Base-by-base conservation (phyloP, 2,797 vertebrate species). In the Cygnus olor region DNA sequence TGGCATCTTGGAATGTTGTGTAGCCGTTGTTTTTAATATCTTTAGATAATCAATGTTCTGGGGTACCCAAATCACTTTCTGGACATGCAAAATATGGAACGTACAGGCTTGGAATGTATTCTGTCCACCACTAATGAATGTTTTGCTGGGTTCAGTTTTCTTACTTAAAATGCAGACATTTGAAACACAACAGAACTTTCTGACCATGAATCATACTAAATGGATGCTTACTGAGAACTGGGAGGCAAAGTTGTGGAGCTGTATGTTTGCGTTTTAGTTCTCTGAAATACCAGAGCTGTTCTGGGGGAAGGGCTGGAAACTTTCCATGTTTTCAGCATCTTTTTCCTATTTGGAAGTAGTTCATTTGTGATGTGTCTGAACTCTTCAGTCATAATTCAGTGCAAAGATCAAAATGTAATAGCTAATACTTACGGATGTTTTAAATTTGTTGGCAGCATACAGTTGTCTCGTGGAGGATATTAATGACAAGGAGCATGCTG, bases 391-490 rank as follows among this genome's bases (percentile, higher is more conserved):
- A 34, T 87, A 83, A 42, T 80, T 49, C 80, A 93, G 30, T 86
- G 57, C 79, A 90, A 93, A 97, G 84, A 79, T 92, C 72, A 84
- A 65, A 91, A 73, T 87, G 54, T 89, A 80, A 74, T 77, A 49
- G 12, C 5, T 30, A 92, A 69, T 57, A 58, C 66, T 87, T 94
- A 86, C 66, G 66, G 32, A 74, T 61, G 30, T 36, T 91, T 93
- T 85, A 60, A 78, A 91, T 88, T n/a, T 80, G 30, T 80, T 74
- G 77, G 51, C 73, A 84, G 68, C 36, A 79, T 89, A 25, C 64
- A 71, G 0, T n/a, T 36, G 27, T 51, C 83, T 51, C 89, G 60
- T 61, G 65, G 36, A 89, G 53, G 76, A 72, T 80, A 79, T 56
- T 91, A 91, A 89, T 88, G 56, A 42, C 64, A 86, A 73, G 42